Evolutionary conservation across 2,888 invertebrate species (phyloP).

Genomic region (Helleia helle): DNA sequence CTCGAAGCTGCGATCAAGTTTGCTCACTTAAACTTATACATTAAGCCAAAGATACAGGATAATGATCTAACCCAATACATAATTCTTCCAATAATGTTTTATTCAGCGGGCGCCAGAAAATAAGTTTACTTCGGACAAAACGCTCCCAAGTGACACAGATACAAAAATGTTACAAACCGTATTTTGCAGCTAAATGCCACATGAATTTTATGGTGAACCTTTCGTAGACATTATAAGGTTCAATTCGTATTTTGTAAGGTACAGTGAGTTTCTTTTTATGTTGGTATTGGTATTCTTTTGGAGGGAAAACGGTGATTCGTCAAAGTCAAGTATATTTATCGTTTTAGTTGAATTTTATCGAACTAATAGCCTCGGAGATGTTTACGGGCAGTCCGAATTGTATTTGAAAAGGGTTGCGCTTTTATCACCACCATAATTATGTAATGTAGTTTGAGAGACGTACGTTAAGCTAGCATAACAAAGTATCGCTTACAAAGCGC

Average conservation of each 20-base stretch:
- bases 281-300: slow-evolving; percentile 47
- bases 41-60: slow-evolving; percentile 8
- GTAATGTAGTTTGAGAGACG: too few relatives aligned
- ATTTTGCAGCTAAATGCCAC: background rate
- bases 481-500: too few relatives aligned
- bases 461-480: too few relatives aligned
- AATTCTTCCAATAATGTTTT: slow-evolving; percentile 44
- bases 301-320: slow-evolving; percentile 64
- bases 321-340: slow-evolving; percentile 69
- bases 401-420: slow-evolving; percentile 59
- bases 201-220: slow-evolving; percentile 7
- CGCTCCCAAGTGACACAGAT: slow-evolving; percentile 61
- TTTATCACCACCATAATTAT: slow-evolving; percentile 62
- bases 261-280: slow-evolving; percentile 20
- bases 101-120: slow-evolving; percentile 45
- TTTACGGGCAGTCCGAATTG: slow-evolving; percentile 61
- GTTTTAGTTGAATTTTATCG: slow-evolving; percentile 73
- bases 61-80: slow-evolving; percentile 25
- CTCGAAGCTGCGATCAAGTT: too few relatives aligned
- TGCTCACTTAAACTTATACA: too few relatives aligned
- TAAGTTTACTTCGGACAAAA: slow-evolving; percentile 70
- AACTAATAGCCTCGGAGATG: slow-evolving; percentile 68
- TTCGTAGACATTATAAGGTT: slow-evolving; percentile 10
- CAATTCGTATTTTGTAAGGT: background rate
- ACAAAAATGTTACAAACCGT: slow-evolving; percentile 41